A percentile compares a stretch with the other conserved stretches of the same genome.
Evolutionary conservation across 92 coral and sea anemone genomes (phyloP).

Genomic region (Virgularia gustaviana): DNA sequence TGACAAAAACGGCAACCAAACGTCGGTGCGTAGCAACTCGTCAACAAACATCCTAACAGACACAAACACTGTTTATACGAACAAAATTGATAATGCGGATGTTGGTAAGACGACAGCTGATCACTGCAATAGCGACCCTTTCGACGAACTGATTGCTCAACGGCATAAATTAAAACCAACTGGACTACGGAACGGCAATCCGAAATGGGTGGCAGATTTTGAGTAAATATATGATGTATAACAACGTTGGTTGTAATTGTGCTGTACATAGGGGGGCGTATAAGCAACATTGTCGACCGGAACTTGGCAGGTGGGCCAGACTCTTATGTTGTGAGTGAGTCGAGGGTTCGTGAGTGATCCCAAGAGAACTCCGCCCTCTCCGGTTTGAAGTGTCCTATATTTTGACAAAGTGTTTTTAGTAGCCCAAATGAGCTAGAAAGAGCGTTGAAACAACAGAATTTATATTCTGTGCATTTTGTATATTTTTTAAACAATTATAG

Average conservation of each 20-base stretch:
- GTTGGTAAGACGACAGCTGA: not conserved
- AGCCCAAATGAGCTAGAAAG: too few species aligned
- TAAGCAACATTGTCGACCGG: too few species aligned
- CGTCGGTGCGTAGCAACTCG: not conserved
- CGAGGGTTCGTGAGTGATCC: too few species aligned
- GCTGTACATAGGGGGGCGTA: too few species aligned
- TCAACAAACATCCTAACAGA: not conserved
- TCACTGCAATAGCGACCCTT: not conserved
- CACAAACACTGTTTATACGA: not conserved
- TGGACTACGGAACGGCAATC: not conserved
- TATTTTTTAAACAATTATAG: too few species aligned
- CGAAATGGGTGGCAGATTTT: not conserved
- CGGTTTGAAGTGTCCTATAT: not conserved
- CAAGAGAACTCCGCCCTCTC: too few species aligned
- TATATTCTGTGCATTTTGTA: too few species aligned
- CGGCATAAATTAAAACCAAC: not conserved
- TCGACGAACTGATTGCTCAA: slow-evolving; percentile 12
- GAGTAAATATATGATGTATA: not conserved
- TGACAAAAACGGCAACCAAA: not conserved
- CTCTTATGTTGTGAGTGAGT: too few species aligned
- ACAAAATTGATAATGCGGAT: not conserved
- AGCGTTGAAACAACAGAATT: too few species aligned
- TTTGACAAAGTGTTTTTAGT: not conserved
- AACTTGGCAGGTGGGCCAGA: too few species aligned
- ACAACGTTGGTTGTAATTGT: too few species aligned